Evolutionary conservation across 2,888 invertebrate genomes (phyloP).

Genomic region (Lottia scabra): DNA sequence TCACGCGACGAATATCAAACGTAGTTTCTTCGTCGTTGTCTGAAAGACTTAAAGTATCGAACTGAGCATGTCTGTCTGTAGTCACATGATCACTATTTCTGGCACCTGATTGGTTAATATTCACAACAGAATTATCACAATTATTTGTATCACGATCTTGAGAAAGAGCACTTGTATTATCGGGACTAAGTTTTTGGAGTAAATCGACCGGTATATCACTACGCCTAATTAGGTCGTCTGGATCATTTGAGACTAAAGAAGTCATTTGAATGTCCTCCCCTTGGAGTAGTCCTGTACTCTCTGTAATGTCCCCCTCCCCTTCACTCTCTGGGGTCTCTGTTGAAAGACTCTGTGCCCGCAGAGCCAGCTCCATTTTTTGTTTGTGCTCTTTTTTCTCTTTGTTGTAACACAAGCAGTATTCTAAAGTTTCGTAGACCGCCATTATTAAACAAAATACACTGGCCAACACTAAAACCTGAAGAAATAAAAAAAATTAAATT

Average conservation of each 20-base stretch:
- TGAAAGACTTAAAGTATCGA: not conserved
- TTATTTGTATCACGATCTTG: too few relatives aligned
- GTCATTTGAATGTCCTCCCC: not conserved
- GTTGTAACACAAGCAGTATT: conserved; percentile 62
- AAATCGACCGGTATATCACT: too few relatives aligned
- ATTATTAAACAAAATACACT: conserved; percentile 56
- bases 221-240: too few relatives aligned
- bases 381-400: conserved; percentile 61
- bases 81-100: too few relatives aligned
- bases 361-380: conserved; percentile 27
- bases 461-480: conserved; percentile 55
- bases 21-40: not conserved
- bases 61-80: not conserved
- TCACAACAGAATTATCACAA: too few relatives aligned
- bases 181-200: too few relatives aligned
- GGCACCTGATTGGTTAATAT: too few relatives aligned
- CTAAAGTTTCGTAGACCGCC: conserved; percentile 61
- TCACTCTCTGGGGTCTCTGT: not conserved
- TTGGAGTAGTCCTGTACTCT: not conserved
- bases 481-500: conserved; percentile 11
- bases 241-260: too few relatives aligned
- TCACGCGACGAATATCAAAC: not conserved
- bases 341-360: conserved; percentile 32
- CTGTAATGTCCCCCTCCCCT: not conserved
- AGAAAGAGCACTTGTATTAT: too few relatives aligned